These are phyloP conservation scores for Neoniphon sammara DNA, from an alignment of 2,797 vertebrate genomes.

Conservation along the genomic window DNA sequence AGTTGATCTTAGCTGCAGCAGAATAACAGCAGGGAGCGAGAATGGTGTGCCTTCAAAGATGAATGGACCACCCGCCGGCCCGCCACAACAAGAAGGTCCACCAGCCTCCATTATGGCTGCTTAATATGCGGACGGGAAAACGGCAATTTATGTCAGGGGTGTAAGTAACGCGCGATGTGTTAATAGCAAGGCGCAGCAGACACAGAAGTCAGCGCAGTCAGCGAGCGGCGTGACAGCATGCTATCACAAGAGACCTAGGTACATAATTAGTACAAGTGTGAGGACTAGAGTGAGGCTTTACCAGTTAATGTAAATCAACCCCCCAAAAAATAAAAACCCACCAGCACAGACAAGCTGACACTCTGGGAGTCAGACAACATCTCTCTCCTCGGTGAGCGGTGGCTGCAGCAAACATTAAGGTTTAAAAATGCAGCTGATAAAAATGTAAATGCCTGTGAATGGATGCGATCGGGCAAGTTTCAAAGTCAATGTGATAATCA, in stretches of 20 bases:
- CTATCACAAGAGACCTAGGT: conserved; percentile 42
- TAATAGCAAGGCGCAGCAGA: conserved; percentile 35
- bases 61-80: conserved; percentile 57
- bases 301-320: conserved; percentile 25
- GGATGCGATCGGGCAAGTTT: no score
- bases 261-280: conserved; percentile 54
- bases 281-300: conserved; percentile 43
- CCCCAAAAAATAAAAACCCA: background rate
- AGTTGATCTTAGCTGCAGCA: conserved; percentile 29
- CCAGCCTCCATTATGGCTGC: conserved; percentile 47
- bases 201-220: conserved; percentile 32
- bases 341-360: background rate
- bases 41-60: conserved; percentile 44
- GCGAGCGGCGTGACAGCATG: conserved; percentile 16
- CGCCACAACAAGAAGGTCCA: conserved; percentile 39
- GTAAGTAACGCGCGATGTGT: conserved; percentile 33
- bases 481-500: no score
- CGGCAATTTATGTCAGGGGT: conserved; percentile 13
- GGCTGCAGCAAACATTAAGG: no score
- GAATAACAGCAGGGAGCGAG: conserved; percentile 41
- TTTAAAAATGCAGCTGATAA: no score
- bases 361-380: background rate
- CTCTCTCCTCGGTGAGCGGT: background rate
- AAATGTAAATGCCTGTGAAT: no score
- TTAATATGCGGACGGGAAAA: conserved; percentile 53